These are phyloP conservation scores for Zonitis immaculata DNA, from an alignment of 2,888 invertebrate genomes.

Conservation along the genomic window DNA sequence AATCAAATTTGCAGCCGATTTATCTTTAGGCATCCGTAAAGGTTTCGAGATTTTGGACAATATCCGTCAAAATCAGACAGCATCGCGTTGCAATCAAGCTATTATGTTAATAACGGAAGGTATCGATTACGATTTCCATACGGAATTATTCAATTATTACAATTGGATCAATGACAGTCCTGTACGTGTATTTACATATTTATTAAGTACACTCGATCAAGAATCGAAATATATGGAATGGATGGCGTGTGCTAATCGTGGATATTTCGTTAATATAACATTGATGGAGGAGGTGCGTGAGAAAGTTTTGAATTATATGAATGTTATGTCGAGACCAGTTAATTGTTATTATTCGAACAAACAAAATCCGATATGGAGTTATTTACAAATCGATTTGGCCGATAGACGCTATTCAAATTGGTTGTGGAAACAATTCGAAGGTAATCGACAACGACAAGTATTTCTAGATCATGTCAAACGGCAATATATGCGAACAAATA, in stretches of 20 bases:
- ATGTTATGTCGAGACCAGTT: constrained; percentile 92
- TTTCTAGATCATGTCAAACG: constrained; percentile 59
- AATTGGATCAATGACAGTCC: constrained; percentile 71
- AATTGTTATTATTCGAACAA: constrained; percentile 72
- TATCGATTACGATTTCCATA: constrained; percentile 84
- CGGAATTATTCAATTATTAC: constrained; percentile 76
- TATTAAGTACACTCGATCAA: constrained; percentile 74
- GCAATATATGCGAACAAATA: constrained; percentile 39
- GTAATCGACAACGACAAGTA: constrained; percentile 72
- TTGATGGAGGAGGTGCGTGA: constrained; percentile 95
- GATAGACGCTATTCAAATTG: constrained; percentile 88
- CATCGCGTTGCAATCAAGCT: constrained; percentile 73
- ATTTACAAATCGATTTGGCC: constrained; percentile 90
- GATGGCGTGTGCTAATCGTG: constrained; percentile 97
- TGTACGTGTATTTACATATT: constrained; percentile 94
- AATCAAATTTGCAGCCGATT: constrained; percentile 36
- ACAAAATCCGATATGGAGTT: constrained; percentile 86
- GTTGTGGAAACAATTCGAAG: constrained; percentile 81
- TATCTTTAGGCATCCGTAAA: constrained; percentile 51
- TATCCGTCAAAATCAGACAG: constrained; percentile 30
- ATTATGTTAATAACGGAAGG: constrained; percentile 99
- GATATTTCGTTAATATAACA: constrained; percentile 92
- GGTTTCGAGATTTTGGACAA: constrained; percentile 77
- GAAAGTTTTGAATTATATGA: constrained; percentile 88
- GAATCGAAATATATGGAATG: constrained; percentile 88